Base-by-base conservation (phyloP, 2,113 vertebrate species). In the Trichomycterus rosablanca region DNA sequence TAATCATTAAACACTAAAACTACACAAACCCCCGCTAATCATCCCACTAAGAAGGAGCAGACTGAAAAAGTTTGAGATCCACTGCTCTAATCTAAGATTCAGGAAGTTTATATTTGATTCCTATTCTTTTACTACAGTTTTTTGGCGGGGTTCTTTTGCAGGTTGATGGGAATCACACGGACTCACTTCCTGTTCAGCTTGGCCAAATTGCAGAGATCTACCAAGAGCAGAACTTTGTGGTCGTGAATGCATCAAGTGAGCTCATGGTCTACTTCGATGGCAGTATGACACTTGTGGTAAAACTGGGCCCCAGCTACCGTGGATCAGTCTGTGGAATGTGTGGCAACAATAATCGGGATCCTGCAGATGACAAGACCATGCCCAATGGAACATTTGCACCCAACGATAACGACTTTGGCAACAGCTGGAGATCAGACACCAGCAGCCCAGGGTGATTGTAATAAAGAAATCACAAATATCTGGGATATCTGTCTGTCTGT, bases 291-390 rank as follows among this genome's bases (percentile, higher is more conserved):
- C 42, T 87, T n/a, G 14, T 84, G 23, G 60, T 86, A 16, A 60
- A 45, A 49, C 42, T 83, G 0, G 67, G 20, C 0, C 63, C 68
- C 10, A 28, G 52, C 2, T 61, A 42, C 54, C 7, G 4, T 12
- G 59, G 74, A 26, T 51, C 12, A 39, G 62, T 85, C 3, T 76
- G 50, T 1, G 79, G 84, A 1, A 83, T 86, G 80, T 82, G 83
- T 59, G 78, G 84, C 6, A 83, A 88, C 68, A 78, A 76, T 66
- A 88, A 80, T 4, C 66, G 61, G 6, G 14, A 83, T 34, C 62
- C 68, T 46, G 11, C 18, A 16, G 85, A 87, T 54, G 86, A 88
- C 60, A 86, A 81, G 73, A 59, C 68, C 7, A 32, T 71, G 14
- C 81, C 81, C 1, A 72, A 48, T 37, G 85, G 85, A 19, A 56